A percentile compares a stretch with the other conserved stretches of the same genome.
These are phyloP conservation scores for Momotus momota DNA, from an alignment of 2,797 vertebrate genomes.

Conservation along the genomic window DNA sequence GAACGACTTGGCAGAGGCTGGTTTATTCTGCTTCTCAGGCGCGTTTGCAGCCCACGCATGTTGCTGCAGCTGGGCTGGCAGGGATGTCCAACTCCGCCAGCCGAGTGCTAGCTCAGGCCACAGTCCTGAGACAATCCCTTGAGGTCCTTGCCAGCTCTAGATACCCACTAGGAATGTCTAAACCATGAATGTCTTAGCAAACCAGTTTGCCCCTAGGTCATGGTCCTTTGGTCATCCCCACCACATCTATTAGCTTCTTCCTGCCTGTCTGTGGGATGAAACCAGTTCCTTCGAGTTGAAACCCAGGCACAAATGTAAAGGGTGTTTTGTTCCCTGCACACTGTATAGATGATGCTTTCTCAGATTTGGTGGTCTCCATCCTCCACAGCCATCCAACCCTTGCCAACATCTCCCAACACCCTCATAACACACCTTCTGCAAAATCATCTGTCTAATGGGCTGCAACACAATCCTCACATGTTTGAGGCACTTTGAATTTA, in stretches of 20 bases:
- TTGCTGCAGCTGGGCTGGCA: neutral
- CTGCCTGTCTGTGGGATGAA: neutral
- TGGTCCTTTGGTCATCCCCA: neutral
- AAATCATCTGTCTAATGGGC: neutral
- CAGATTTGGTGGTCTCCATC: neutral
- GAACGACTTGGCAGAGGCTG: neutral
- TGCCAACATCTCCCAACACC: neutral
- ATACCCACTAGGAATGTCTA: neutral
- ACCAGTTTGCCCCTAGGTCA: neutral
- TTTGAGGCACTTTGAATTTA: neutral
- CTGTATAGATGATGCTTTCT: neutral
- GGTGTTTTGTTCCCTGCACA: neutral
- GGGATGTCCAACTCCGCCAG: neutral
- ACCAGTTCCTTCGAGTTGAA: neutral
- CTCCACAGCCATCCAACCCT: neutral
- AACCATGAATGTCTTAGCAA: neutral
- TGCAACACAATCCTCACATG: fast-evolving
- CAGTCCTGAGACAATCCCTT: neutral
- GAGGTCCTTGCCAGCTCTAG: neutral
- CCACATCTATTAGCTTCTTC: neutral
- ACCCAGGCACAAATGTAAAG: neutral
- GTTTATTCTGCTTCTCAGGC: neutral
- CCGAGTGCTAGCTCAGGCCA: neutral
- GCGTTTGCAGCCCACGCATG: neutral
- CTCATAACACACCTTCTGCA: neutral